Conservation (phyloP, 2,113 vertebrate genomes). For the Chamaea fasciata region DNA sequence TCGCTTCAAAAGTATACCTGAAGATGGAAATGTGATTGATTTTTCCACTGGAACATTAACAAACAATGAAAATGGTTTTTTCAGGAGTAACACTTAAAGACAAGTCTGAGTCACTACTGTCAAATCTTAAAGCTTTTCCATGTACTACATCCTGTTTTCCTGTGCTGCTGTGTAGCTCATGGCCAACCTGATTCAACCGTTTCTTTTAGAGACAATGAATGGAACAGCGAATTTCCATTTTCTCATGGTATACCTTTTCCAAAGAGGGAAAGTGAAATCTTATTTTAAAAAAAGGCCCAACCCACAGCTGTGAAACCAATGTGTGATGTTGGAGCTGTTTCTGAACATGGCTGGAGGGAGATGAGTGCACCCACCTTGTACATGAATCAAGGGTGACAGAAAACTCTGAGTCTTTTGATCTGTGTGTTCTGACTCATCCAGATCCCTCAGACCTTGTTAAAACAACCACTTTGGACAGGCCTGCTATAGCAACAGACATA, state of each 20-base stretch:
- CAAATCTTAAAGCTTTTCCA: background rate
- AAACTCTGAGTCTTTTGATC: background rate
- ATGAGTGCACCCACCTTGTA: background rate
- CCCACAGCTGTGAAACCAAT: background rate
- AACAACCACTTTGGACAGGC: background rate
- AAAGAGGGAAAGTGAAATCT: background rate
- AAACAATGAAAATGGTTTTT: background rate
- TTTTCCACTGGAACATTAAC: background rate
- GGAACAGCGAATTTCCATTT: background rate
- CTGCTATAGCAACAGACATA: background rate
- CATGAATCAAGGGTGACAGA: background rate
- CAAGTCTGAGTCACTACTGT: background rate
- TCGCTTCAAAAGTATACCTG: background rate
- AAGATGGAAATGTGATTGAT: background rate
- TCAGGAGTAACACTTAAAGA: background rate
- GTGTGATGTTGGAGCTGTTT: background rate
- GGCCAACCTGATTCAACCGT: accelerated
- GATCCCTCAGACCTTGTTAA: background rate
- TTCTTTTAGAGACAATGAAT: background rate
- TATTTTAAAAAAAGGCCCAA: background rate
- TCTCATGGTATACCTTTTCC: background rate
- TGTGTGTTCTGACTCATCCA: background rate
- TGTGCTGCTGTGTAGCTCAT: background rate
- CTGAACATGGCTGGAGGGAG: background rate
- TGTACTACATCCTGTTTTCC: background rate